These are phyloP conservation scores for Marronus borbonicus DNA, from an alignment of 2,888 invertebrate species.

Conservation along the genomic window DNA sequence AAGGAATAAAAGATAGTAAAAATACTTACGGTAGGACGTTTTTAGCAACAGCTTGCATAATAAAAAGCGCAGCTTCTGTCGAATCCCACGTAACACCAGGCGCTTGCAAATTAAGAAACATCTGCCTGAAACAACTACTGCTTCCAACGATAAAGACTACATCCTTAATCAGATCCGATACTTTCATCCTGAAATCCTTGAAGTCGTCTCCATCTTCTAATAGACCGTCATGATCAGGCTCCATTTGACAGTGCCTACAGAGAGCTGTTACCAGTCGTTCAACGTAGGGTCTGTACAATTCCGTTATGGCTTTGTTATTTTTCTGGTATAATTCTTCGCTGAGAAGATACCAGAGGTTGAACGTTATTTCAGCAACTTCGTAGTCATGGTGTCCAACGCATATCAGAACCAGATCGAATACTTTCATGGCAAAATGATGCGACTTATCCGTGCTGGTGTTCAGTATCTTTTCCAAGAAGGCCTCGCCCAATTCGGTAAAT, in stretches of 20 bases:
- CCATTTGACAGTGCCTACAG: constrained; percentile 94
- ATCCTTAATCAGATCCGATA: constrained; percentile 95
- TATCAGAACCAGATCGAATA: constrained; percentile 89
- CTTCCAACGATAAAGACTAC: constrained; percentile 97
- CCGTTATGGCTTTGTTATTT: constrained; percentile 85
- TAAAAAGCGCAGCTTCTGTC: constrained; percentile 93
- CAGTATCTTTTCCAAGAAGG: constrained; percentile 89
- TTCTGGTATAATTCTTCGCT: constrained; percentile 95
- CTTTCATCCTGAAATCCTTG: constrained; percentile 86
- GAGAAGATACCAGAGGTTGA: constrained; percentile 96
- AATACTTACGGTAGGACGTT: constrained; percentile 90
- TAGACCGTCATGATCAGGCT: constrained; percentile 92
- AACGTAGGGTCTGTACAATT: constrained; percentile 90
- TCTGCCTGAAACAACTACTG: constrained; percentile 91
- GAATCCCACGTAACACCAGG: constrained; percentile 90
- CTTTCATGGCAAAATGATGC: constrained; percentile 85
- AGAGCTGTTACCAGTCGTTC: constrained; percentile 92
- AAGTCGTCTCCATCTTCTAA: constrained; percentile 90
- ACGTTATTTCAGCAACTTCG: constrained; percentile 94
- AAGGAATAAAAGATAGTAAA: too few species aligned
- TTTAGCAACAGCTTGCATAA: constrained; percentile 96
- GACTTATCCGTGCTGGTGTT: constrained; percentile 74
- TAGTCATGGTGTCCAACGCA: constrained; percentile 98
- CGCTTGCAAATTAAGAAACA: constrained; percentile 84
- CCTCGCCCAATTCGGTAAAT: constrained; percentile 95